Evolutionary conservation across 1,140 invertebrate species (phyloP).

Genomic region (Macrobrachium nipponense): DNA sequence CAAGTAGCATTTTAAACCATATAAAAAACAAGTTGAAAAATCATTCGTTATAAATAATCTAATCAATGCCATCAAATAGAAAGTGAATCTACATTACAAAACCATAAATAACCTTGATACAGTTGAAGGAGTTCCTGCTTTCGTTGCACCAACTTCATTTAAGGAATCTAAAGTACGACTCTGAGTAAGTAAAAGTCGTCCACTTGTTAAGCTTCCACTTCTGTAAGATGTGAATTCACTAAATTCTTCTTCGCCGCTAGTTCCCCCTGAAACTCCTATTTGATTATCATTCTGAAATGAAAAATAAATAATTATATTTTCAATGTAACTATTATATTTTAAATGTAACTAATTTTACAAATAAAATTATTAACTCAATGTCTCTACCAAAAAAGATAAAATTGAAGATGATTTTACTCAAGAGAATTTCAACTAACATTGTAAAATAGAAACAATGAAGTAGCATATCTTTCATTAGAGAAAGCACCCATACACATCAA

Average conservation of each 20-base stretch:
- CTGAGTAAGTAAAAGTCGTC: conserved; percentile 71
- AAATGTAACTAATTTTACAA: too few relatives aligned
- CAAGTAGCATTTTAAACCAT: too few relatives aligned
- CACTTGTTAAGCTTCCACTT: conserved; percentile 34
- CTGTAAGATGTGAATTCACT: conserved; percentile 47
- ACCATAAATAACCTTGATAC: conserved; percentile 73
- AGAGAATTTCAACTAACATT: too few relatives aligned
- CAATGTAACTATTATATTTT: too few relatives aligned
- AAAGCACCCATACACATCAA: too few relatives aligned
- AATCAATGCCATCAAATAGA: background rate
- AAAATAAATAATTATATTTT: conserved; percentile 35
- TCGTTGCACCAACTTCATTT: conserved; percentile 76
- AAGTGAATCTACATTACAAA: too few relatives aligned
- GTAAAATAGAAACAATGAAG: too few relatives aligned
- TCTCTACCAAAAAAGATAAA: too few relatives aligned
- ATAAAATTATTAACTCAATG: too few relatives aligned
- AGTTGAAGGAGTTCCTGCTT: conserved; percentile 81
- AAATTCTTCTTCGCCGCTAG: conserved; percentile 39
- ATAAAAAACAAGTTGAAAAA: too few relatives aligned
- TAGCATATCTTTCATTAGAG: too few relatives aligned
- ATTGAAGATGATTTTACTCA: too few relatives aligned
- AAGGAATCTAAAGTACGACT: conserved; percentile 83
- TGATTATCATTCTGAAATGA: conserved; percentile 77
- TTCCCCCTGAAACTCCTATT: conserved; percentile 15
- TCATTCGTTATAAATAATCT: background rate